phyloP scores from a whole-genome alignment of 2,888 invertebrate species.

The Euzophera pinguis region DNA sequence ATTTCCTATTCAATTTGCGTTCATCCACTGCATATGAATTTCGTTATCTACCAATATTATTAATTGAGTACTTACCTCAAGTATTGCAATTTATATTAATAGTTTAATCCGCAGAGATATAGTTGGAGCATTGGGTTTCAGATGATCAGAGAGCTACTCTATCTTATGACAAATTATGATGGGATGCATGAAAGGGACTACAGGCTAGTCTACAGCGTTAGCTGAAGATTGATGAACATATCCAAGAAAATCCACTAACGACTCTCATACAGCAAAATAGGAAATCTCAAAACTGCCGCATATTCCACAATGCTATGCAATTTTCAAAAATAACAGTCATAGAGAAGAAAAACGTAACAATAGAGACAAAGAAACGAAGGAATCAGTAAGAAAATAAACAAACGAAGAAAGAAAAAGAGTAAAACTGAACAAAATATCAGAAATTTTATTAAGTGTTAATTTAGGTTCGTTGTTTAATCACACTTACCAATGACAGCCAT shows the following conservation, averaged over 20 bases:
- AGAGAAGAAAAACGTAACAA: constrained; percentile 49
- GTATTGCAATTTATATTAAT: background rate
- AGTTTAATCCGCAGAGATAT: background rate
- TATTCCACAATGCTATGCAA: constrained; percentile 76
- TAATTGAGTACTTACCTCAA: constrained; percentile 18
- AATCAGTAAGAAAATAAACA: constrained; percentile 32
- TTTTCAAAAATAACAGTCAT: constrained; percentile 63
- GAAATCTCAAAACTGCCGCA: constrained; percentile 65
- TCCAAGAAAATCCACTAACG: constrained; percentile 48
- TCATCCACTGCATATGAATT: constrained; percentile 11
- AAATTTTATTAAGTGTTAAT: constrained; percentile 75
- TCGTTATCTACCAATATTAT: constrained; percentile 6
- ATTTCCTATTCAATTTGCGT: constrained; percentile 11
- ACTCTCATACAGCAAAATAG: constrained; percentile 47
- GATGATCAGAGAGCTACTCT: constrained; percentile 22
- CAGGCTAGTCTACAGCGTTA: constrained; percentile 55
- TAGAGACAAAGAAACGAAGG: constrained; percentile 41
- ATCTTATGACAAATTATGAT: constrained; percentile 41
- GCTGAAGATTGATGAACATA: constrained; percentile 48
- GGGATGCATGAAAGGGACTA: constrained; percentile 66
- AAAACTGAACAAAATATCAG: constrained; percentile 56
- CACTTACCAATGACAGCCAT: constrained; percentile 97
- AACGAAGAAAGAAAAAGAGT: constrained; percentile 47
- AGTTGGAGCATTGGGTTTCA: constrained; percentile 18
- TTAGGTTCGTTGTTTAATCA: constrained; percentile 77